These are phyloP conservation scores for Trichogramma evanescens DNA, from an alignment of 2,888 invertebrate species.

Conservation along the genomic window DNA sequence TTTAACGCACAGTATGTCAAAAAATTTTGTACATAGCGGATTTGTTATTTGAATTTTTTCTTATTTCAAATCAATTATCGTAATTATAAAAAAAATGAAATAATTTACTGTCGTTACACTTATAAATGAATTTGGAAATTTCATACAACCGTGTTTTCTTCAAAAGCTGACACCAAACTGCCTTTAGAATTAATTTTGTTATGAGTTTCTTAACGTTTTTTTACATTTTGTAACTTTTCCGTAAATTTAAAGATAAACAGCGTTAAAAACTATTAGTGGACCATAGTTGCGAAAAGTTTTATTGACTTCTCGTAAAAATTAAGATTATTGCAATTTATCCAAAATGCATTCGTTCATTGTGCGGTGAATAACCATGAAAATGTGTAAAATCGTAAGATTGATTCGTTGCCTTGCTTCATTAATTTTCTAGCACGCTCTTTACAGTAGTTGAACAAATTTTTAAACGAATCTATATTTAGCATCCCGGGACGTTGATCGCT, in stretches of 20 bases:
- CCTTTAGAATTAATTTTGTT: constrained; percentile 3
- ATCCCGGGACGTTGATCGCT: constrained; percentile 37
- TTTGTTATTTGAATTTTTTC: not conserved
- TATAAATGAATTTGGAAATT: no score
- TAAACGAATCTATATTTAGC: constrained; percentile 31
- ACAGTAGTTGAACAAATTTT: constrained; percentile 30
- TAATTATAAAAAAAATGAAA: not conserved
- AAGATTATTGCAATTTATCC: constrained; percentile 12
- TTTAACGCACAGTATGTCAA: not conserved
- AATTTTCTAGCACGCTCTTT: constrained; percentile 26
- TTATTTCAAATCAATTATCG: not conserved
- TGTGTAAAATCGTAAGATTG: constrained; percentile 22
- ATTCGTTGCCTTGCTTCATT: constrained; percentile 24
- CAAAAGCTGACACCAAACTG: not conserved
- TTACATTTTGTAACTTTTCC: constrained; percentile 2
- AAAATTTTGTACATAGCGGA: not conserved
- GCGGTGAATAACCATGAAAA: constrained; percentile 8
- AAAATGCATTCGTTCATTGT: constrained; percentile 12
- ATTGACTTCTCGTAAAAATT: constrained; percentile 16
- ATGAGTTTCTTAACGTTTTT: not conserved
- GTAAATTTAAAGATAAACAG: constrained; percentile 9
- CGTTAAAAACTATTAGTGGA: constrained; percentile 22
- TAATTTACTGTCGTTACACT: not conserved
- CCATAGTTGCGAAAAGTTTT: constrained; percentile 23
- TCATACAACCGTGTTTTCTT: not conserved